Conservation (phyloP, 2,797 vertebrate species). For the Cetoscarus ocellatus region DNA sequence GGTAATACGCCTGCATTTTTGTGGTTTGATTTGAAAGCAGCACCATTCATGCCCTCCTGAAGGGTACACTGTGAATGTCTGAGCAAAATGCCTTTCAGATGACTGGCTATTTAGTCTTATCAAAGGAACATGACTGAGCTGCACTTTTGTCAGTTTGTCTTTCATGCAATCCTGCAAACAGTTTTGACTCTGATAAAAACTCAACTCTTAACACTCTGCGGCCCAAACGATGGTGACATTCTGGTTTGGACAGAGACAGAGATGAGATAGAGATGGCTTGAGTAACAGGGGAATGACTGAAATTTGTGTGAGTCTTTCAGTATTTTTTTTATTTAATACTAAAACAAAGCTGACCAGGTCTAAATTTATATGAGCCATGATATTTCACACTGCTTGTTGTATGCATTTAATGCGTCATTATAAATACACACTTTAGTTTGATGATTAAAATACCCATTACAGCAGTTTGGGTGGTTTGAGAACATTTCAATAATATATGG, state of each 20-base stretch:
- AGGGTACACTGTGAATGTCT: neutral
- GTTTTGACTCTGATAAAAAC: conserved; percentile 26
- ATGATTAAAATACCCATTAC: too few species aligned
- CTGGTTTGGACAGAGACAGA: neutral
- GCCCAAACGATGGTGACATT: neutral
- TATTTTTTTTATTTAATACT: neutral
- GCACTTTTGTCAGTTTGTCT: conserved; percentile 30
- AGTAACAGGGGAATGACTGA: neutral
- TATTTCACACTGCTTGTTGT: neutral
- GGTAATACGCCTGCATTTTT: neutral
- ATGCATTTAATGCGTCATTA: neutral
- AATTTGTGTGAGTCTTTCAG: neutral
- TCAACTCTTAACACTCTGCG: conserved; percentile 41
- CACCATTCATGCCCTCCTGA: neutral
- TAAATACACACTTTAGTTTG: neutral
- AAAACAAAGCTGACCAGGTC: too few species aligned
- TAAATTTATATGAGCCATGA: neutral
- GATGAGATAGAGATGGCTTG: too few species aligned
- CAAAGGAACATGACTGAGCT: conserved; percentile 27
- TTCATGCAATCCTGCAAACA: conserved; percentile 28
- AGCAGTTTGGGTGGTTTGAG: too few species aligned
- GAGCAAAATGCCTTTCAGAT: neutral
- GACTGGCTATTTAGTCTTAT: conserved; percentile 28
- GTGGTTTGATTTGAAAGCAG: neutral
- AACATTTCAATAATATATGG: too few species aligned